Evolutionary conservation across 2,888 invertebrate genomes (phyloP), one percentile per base, ranked within the genome.

Genomic region (Caenorhabditis imperialis): DNA sequence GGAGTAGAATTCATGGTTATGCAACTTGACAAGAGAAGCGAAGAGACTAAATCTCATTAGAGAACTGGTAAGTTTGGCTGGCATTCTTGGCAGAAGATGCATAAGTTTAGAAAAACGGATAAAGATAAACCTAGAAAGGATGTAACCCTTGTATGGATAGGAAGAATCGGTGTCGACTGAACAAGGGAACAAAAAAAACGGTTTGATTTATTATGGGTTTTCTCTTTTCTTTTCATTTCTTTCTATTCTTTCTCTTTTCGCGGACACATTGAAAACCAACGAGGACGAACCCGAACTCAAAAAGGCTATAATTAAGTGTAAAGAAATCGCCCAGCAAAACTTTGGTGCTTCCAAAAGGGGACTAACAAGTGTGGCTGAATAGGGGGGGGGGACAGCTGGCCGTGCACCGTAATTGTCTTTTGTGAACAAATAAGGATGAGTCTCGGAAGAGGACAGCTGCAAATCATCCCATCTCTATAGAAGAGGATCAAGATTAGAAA

Each of bases 201-300:
- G 27, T 65, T 40, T 65, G 55, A 57, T 65, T 48, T 50, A 65
- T 65, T 55, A 50, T 55, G 55, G 65, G 53, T 35, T 62, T 65
- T 57, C 50, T 35, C 27, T 50, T 20, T 65, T 30, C 53, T 35
- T 23, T 47, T n/a, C n/a, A n/a, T n/a, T n/a, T n/a, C n/a, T n/a
- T n/a, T n/a, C n/a, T n/a, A n/a, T n/a, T n/a, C n/a, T n/a, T n/a
- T 14, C 18, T 45, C 10, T 47, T 47, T 30, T 42, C 20, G 14
- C 23, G 42, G 35, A 30, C 45, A 1, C 18, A 48, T 22, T 30
- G 6, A 6, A 33, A 63, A 54, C 45, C 47, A 30, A 47, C 44
- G 47, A 53, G 12, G 37, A 53, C 12, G 23, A 23, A 37, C 37
- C 37, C 33, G 16, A 12, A 38, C 3, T 27, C 18, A 44, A 35